Percentiles rank a stretch among this genome's conserved stretches.
phyloP scores from a whole-genome alignment of 2,888 invertebrate genomes.

The Drosophila neutralis region DNA sequence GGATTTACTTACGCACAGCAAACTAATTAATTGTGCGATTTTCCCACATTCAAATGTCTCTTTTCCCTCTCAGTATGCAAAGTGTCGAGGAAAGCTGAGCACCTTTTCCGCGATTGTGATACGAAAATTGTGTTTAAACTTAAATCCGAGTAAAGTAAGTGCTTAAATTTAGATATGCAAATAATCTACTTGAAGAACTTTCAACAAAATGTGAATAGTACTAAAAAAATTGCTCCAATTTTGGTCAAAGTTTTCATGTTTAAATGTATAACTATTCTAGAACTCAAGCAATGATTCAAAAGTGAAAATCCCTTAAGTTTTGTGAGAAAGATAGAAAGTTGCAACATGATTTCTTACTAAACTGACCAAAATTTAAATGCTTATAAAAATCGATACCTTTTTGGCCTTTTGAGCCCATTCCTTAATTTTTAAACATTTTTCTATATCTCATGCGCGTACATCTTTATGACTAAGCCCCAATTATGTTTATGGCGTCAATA shows the following conservation, averaged over 20 bases:
- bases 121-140: neutral
- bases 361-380: neutral
- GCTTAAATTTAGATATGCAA: neutral
- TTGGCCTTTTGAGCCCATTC: neutral
- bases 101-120: constrained; percentile 11
- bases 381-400: neutral
- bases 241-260: neutral
- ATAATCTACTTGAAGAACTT: neutral
- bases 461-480: constrained; percentile 6
- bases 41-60: constrained; percentile 23
- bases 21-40: constrained; percentile 56
- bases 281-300: neutral
- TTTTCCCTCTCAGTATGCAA: neutral
- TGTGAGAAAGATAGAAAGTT: neutral
- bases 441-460: neutral
- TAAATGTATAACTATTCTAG: too few relatives aligned
- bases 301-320: neutral
- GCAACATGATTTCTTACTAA: neutral
- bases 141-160: neutral
- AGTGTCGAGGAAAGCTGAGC: neutral
- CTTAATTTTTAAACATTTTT: neutral
- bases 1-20: constrained; percentile 1
- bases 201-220: neutral
- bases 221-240: neutral
- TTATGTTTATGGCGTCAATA: constrained; percentile 10